phyloP scores from a whole-genome alignment of 2,888 invertebrate species.

The Ecdyonurus torrentis region DNA sequence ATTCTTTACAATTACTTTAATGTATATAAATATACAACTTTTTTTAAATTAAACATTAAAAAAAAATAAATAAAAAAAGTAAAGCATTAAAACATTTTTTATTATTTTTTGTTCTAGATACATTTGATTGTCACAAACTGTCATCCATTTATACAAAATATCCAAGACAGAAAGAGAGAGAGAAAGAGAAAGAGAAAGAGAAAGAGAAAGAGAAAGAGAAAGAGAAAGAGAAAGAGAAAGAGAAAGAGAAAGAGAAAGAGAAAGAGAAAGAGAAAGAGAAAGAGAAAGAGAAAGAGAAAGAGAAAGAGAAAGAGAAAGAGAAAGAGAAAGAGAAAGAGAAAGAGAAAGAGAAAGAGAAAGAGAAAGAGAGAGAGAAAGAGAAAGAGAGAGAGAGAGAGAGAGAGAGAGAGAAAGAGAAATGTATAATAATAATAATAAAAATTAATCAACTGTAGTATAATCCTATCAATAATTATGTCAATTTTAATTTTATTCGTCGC shows the following conservation, averaged over 20 bases:
- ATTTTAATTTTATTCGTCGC: too few relatives aligned
- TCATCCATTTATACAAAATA: too few relatives aligned
- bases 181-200: too few relatives aligned
- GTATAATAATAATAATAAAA: too few relatives aligned
- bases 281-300: neutral
- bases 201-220: too few relatives aligned
- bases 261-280: neutral
- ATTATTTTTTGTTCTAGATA: too few relatives aligned
- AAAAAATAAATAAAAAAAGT: neutral
- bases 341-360: neutral
- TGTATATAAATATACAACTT: too few relatives aligned
- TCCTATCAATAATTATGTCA: too few relatives aligned
- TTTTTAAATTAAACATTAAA: neutral
- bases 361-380: neutral
- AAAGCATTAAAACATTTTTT: too few relatives aligned
- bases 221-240: neutral
- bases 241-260: neutral
- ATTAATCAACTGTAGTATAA: too few relatives aligned
- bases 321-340: neutral
- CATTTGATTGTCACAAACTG: too few relatives aligned
- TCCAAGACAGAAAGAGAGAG: too few relatives aligned
- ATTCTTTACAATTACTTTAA: neutral
- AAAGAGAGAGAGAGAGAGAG: neutral
- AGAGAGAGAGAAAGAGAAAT: neutral
- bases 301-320: neutral